Evolutionary conservation across 2,113 vertebrate species (phyloP).

Genomic region (Calypte anna): DNA sequence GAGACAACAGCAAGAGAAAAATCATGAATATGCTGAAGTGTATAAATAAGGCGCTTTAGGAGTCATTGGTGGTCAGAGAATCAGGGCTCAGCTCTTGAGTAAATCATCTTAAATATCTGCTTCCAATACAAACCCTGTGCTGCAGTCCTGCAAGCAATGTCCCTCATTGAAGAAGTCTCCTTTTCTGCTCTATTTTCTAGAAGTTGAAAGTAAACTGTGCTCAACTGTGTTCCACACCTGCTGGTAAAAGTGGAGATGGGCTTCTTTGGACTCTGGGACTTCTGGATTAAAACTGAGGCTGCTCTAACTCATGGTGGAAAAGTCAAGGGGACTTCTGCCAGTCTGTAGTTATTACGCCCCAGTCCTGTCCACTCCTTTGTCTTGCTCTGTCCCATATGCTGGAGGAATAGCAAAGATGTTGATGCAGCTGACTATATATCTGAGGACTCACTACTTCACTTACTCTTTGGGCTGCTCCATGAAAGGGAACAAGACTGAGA

Average conservation of each 20-base stretch:
- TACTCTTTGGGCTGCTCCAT: not conserved
- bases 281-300: not conserved
- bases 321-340: not conserved
- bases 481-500: not conserved
- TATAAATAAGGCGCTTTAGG: not conserved
- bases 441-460: not conserved
- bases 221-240: not conserved
- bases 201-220: not conserved
- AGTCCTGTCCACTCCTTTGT: not conserved
- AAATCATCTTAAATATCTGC: not conserved
- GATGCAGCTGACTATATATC: not conserved
- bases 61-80: not conserved
- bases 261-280: not conserved
- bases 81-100: not conserved
- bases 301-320: not conserved
- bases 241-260: not conserved
- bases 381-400: not conserved
- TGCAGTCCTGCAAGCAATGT: not conserved
- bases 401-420: not conserved
- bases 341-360: not conserved
- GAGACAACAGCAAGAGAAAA: not conserved
- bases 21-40: not conserved
- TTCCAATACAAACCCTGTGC: not conserved
- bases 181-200: not conserved
- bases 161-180: not conserved